Conservation (phyloP, 2,888 invertebrate genomes). For the Panopea generosa region DNA sequence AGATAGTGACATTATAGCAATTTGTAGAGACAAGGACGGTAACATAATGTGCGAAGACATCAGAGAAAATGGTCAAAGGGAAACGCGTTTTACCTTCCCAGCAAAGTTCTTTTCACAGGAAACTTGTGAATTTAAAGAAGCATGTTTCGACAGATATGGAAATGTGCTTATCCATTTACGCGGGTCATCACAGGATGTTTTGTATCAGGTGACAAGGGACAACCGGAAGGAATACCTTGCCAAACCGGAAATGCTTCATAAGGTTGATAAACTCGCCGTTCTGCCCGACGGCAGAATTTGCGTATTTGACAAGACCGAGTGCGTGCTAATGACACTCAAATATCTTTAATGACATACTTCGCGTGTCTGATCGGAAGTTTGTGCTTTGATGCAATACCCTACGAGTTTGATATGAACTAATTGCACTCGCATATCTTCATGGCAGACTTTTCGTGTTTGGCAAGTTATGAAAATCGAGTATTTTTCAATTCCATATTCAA, state of each 20-base stretch:
- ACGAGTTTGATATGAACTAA: no score
- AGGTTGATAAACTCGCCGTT: conserved; percentile 55
- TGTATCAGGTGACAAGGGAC: conserved; percentile 43
- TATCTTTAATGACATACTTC: conserved; percentile 44
- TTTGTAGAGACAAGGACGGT: conserved; percentile 40
- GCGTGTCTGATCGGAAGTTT: no score
- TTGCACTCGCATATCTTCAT: no score
- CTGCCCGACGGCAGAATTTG: conserved; percentile 58
- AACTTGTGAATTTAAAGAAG: conserved; percentile 47
- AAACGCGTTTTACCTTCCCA: conserved; percentile 42
- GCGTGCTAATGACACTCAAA: conserved; percentile 54
- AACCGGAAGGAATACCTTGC: conserved; percentile 47
- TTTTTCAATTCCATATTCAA: no score
- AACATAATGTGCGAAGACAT: conserved; percentile 51
- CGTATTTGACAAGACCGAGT: conserved; percentile 56
- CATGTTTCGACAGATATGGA: conserved; percentile 51
- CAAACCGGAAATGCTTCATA: conserved; percentile 61
- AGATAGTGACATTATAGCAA: conserved; percentile 34
- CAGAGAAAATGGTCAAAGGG: conserved; percentile 32
- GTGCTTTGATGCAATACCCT: no score
- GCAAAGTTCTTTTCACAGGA: conserved; percentile 15
- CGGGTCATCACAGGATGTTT: conserved; percentile 28
- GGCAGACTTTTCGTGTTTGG: no score
- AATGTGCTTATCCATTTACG: conserved; percentile 48
- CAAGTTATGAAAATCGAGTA: background rate